Evolutionary conservation across 2,888 invertebrate genomes (phyloP), one percentile per base, ranked within the genome.

Genomic region (Formica aserva): DNA sequence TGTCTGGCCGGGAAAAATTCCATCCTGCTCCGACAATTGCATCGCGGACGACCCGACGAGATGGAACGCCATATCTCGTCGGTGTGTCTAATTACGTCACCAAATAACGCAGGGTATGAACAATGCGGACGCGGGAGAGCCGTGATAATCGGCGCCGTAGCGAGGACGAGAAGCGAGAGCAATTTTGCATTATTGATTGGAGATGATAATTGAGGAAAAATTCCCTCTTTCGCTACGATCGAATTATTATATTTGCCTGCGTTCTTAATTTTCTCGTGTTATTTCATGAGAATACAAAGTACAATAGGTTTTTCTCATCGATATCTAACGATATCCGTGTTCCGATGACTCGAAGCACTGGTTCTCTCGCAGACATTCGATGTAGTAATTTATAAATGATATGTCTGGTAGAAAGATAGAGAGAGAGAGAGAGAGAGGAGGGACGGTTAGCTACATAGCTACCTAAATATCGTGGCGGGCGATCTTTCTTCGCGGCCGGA

Each of bases 381-480:
- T 38, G 32, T 5, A 18, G 55, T 87, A 83, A 85, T 82, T 80
- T 84, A 88, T 65, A 65, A 66, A 63, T 48, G 66, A 11, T 29
- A 35, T 48, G 60, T 81, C 52, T 57, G 62, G 18, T 26, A 52
- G n/a, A 62, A 9, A 57, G n/a, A n/a, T n/a, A n/a, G 22, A 26
- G 55, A 26, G 55, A 55, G 22, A 29, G 22, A 55, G 22, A 32
- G 18, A 60, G 48, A 29, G 63, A 29, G 9, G 52, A 69, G 71
- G 57, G 78, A 55, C n/a, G 77, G 65, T 41, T 22, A 62, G 81
- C 82, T 69, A 67, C 65, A 75, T 74, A 82, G 86, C 66, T 87
- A 87, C 83, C 82, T 88, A 86, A 90, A 90, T 90, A 89, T 90
- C 86, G 66, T 32, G 57, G 26, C 71, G 11, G 84, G 60, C 86